These are phyloP conservation scores for Sphenopsis melanotis DNA, from an alignment of 2,797 vertebrate species.

Conservation along the genomic window DNA sequence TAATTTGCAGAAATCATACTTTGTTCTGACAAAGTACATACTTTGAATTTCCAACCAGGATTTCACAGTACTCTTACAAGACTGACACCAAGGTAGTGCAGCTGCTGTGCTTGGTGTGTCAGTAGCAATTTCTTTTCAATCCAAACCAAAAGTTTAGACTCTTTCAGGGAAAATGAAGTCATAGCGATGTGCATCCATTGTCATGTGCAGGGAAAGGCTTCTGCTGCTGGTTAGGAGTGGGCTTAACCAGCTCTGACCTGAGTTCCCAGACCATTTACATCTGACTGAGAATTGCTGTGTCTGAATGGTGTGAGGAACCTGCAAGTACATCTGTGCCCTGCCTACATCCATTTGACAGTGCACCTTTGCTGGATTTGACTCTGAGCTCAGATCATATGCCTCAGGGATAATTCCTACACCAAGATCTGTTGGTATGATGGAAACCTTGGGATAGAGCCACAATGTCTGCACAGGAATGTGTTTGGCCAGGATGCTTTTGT, in stretches of 20 bases:
- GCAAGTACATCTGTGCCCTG: background rate
- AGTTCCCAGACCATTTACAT: background rate
- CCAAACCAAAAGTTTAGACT: background rate
- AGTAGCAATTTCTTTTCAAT: background rate
- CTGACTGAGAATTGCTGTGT: background rate
- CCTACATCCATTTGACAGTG: background rate
- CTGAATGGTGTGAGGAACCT: background rate
- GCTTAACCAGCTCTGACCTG: background rate
- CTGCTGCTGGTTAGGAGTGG: background rate
- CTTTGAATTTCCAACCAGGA: background rate
- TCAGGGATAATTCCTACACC: background rate
- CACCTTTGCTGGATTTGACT: background rate
- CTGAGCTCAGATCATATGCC: background rate
- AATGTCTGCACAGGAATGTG: background rate
- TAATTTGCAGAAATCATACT: background rate
- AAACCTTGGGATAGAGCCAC: slow-evolving; percentile 40
- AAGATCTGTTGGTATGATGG: background rate
- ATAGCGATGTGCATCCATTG: background rate
- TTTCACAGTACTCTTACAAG: background rate
- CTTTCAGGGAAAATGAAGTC: background rate
- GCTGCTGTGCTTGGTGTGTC: background rate
- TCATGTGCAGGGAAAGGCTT: background rate
- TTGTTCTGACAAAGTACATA: background rate
- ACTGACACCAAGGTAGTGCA: background rate
- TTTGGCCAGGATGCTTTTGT: slow-evolving; percentile 13